Base-by-base conservation (phyloP, 2,797 vertebrate species). In the Lepilemur ruficaudatus region DNA sequence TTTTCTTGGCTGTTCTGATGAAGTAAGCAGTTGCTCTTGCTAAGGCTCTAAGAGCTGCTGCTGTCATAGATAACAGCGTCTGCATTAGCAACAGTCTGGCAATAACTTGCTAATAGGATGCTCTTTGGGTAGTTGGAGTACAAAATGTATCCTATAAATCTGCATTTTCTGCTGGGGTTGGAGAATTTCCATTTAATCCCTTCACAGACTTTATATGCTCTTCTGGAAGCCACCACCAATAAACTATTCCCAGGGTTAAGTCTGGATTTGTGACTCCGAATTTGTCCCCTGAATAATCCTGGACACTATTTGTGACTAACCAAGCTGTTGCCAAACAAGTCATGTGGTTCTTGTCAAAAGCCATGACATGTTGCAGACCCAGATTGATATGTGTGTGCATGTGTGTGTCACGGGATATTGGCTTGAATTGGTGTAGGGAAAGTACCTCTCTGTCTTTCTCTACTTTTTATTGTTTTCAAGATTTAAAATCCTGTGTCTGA, bases 101-200 rank as follows among this genome's bases (percentile, higher is more conserved):
- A 94, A 43, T 89, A 52, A 91, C 59, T 85, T 87, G 65, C 92
- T 97, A 92, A 97, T 92, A 81, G 89, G 81, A 97, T 82, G 80
- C 78, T 94, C 87, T 96, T 86, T 94, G 94, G 83, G 57, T 94
- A 82, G 76, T 67, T 97, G 65, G 30, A 96, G 55, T 79, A 93
- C 41, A 94, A 91, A 97, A 92, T 86, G 78, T 78, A 67, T 43
- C 87, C 94, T 88, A 15, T 97, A 97, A 97, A 95, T 96, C 95
- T 95, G 93, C 61, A 85, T 97, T 93, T 95, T 94, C 81, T 97
- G 63, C 80, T 92, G 61, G 75, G 63, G 69, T 92, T 97, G 96
- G 80, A 97, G 38, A 48, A 75, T 91, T 90, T 97, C 76, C 46
- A 4, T 90, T 90, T 97, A 93, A 96, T 97, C 86, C 92, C 87